phyloP scores from a whole-genome alignment of 2,797 vertebrate species.

The Glyptemys insculpta region DNA sequence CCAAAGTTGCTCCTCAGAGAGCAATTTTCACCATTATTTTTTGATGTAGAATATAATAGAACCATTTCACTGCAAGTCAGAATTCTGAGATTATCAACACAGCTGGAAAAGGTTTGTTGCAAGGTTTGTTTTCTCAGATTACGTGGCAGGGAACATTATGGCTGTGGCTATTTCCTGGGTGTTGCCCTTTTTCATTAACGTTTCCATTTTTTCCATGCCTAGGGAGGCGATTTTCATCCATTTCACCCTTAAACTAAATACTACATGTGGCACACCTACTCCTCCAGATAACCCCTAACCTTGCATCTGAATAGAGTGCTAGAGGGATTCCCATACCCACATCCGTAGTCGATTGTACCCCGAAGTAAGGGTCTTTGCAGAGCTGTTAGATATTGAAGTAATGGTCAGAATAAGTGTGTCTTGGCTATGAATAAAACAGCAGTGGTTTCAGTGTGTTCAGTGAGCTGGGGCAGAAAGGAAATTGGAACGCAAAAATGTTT shows the following conservation, averaged over 20 bases:
- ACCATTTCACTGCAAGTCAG: neutral
- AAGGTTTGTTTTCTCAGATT: neutral
- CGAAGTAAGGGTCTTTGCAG: neutral
- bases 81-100: neutral
- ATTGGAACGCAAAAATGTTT: neutral
- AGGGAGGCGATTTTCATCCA: neutral
- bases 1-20: slow-evolving; percentile 1
- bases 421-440: neutral
- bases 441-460: neutral
- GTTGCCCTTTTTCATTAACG: neutral
- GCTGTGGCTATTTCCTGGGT: neutral
- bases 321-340: neutral
- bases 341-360: neutral
- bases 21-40: slow-evolving; percentile 9
- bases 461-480: neutral
- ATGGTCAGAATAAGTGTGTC: neutral
- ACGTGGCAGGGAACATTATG: neutral
- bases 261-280: neutral
- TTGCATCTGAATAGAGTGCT: neutral
- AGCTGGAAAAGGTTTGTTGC: neutral
- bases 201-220: neutral
- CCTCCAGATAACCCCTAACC: neutral
- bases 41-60: slow-evolving; percentile 24
- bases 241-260: neutral
- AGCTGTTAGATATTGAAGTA: neutral